Base-by-base conservation (phyloP, 2,797 vertebrate species). In the Hozukius guyotensis region DNA sequence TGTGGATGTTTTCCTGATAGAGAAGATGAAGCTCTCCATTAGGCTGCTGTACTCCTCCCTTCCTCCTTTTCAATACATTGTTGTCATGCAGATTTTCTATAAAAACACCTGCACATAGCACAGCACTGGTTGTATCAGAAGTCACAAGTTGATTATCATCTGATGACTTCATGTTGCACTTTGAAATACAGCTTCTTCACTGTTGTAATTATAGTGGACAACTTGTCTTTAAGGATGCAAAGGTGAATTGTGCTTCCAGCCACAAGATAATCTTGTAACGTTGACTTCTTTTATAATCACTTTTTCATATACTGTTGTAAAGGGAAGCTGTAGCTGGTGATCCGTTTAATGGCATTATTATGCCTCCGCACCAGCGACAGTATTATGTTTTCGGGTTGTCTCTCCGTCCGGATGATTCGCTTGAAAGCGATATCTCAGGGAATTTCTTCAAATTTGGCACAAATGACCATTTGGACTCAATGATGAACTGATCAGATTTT, bases 1-100 rank as follows among this genome's bases (percentile, higher is more conserved):
- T 49, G 71, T 71, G 38, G 49, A 69, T 63, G 34, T 70, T 80
- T 73, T 71, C 22, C 71, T n/a, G 13, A 74, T 57, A 82, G 6
- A 67, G n/a, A 34, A 32, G 32, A 73, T 63, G 13, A 67, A 75
- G 4, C 8, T 80, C 63, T 55, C 66, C 65, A 60, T 74, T 53
- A 46, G 8, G 14, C 16, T 36, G 38, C 22, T 20, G 5, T 57
- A 22, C 20, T 67, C 9, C 36, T 24, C 29, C 2, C 9, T 6
- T 5, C 4, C 10, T 0, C 16, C 18, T 36, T 22, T 31, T 12
- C 22, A 49, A 4, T 12, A 1, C 25, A 38, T 6, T 55, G 25
- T 9, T 64, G 8, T 8, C 32, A 53, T 24, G 32, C 22, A 67
- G 57, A 29, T 25, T 18, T 79, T 29, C 59, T 29, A 16, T 31